Base-by-base conservation (phyloP, 2,113 vertebrate species). In the Halichoeres trimaculatus region DNA sequence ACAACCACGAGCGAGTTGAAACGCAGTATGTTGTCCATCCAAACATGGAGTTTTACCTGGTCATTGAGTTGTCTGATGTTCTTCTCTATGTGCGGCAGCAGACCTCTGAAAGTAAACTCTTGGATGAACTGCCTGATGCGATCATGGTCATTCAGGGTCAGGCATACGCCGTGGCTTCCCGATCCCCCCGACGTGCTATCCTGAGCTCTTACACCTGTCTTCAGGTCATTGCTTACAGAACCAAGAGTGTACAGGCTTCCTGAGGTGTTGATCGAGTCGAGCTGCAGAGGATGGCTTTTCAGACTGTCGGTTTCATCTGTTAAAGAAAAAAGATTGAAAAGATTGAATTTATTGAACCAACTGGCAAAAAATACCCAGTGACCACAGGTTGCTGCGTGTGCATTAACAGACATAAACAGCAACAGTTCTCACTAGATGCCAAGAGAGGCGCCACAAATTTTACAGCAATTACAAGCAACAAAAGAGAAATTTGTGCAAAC, bases 21-120 rank as follows among this genome's bases (percentile, higher is more conserved):
- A 12, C 30, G 3, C 30, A 4, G 30, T 34, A 8, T 5, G 10
- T 17, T 17, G 19, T 17, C 11, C 19, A 5, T 24, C 2, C 40
- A 34, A 7, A 34, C 20, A 10, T 14, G 6, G 11, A 57, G 45
- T 17, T 10, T 75, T 85, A 99, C 98, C 96, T 99, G 98, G 91
- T 99, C 98, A 30, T 99, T 99, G 63, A 99, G 95, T 58, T 99
- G 98, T 13, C 98, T 88, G 84, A 99, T 98, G 80, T 97, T 98
- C 92, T 98, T 99, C 92, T 99, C 98, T 45, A 99, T 93, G 83
- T 99, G 98, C 1, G 98, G 98, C 76, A 99, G 76, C 86, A 99
- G 95, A 41, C 98, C 98, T 56, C 97, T 94, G 89, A 98, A 98
- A 1, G 97, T 98, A 87, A 99, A 99, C 85, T 99, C 98, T 67